Evolutionary conservation across 2,888 invertebrate genomes (phyloP).

Genomic region (Macrophya annulata): DNA sequence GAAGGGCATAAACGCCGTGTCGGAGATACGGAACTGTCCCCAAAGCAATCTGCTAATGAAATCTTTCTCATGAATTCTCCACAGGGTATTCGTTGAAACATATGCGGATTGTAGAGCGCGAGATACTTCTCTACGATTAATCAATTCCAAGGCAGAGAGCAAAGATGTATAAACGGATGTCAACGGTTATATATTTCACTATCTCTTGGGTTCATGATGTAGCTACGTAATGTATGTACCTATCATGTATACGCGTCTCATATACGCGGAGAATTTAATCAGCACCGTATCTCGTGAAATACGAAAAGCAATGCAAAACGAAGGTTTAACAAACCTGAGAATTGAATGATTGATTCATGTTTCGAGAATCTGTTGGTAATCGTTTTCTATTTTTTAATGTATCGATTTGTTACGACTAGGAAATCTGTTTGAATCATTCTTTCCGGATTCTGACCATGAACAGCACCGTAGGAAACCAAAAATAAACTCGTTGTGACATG

Average conservation of each 20-base stretch:
- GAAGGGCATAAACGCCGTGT: neutral
- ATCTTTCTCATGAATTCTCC: constrained; percentile 26
- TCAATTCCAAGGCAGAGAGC: constrained; percentile 38
- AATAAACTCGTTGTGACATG: neutral
- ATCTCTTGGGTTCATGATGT: neutral
- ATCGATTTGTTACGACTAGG: neutral
- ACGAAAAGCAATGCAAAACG: constrained; percentile 1
- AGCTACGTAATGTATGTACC: neutral
- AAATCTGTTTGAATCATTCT: neutral
- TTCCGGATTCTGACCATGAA: neutral
- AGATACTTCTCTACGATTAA: constrained; percentile 38
- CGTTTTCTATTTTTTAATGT: too few species aligned
- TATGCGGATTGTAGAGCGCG: constrained; percentile 25
- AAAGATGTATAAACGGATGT: constrained; percentile 36
- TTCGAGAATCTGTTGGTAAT: too few species aligned
- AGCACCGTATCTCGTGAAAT: neutral
- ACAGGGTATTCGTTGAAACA: constrained; percentile 3
- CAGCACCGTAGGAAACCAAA: neutral
- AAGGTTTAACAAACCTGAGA: neutral
- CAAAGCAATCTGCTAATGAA: constrained; percentile 47
- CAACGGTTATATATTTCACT: constrained; percentile 9
- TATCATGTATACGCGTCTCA: neutral
- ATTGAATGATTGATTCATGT: neutral
- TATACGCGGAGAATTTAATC: neutral
- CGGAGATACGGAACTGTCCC: neutral